Evolutionary conservation across 2,888 invertebrate species (phyloP).

Genomic region (Atrina japonica): DNA sequence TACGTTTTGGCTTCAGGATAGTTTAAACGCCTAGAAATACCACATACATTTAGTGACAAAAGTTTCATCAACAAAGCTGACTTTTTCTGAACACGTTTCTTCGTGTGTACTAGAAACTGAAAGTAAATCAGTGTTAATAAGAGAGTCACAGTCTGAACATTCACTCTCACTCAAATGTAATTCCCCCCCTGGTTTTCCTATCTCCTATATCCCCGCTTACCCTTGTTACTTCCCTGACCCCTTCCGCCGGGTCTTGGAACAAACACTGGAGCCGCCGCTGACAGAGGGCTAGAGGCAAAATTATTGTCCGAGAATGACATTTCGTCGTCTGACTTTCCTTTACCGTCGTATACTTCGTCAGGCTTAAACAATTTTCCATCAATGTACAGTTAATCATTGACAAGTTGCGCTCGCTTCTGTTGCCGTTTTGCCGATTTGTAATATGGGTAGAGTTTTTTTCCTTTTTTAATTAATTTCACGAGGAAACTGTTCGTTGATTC

Average conservation of each 20-base stretch:
- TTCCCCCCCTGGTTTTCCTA: conserved; percentile 7
- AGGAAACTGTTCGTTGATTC: conserved; percentile 18
- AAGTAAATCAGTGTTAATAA: too few relatives aligned
- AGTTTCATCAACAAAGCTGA: too few relatives aligned
- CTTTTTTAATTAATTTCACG: conserved; percentile 17
- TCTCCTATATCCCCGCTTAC: not conserved
- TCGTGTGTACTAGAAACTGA: too few relatives aligned
- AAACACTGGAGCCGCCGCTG: conserved; percentile 1
- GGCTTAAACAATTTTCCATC: not conserved
- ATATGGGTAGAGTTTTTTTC: conserved; percentile 6
- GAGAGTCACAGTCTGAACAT: too few relatives aligned
- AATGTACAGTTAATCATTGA: not conserved
- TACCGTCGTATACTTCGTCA: not conserved
- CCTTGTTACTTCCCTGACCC: not conserved
- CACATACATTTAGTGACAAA: not conserved
- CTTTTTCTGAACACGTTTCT: too few relatives aligned
- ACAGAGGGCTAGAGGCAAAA: too few relatives aligned
- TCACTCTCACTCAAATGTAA: too few relatives aligned
- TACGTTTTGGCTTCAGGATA: too few relatives aligned
- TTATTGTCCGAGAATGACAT: too few relatives aligned
- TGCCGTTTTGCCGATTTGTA: conserved; percentile 7
- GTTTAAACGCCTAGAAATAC: not conserved
- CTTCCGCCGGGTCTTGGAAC: not conserved
- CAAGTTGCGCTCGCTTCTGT: not conserved
- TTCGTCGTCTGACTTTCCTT: not conserved